A percentile compares a stretch with the other conserved stretches of the same genome.
Conservation (phyloP, 2,888 invertebrate genomes). For the Parnassius smintheus region DNA sequence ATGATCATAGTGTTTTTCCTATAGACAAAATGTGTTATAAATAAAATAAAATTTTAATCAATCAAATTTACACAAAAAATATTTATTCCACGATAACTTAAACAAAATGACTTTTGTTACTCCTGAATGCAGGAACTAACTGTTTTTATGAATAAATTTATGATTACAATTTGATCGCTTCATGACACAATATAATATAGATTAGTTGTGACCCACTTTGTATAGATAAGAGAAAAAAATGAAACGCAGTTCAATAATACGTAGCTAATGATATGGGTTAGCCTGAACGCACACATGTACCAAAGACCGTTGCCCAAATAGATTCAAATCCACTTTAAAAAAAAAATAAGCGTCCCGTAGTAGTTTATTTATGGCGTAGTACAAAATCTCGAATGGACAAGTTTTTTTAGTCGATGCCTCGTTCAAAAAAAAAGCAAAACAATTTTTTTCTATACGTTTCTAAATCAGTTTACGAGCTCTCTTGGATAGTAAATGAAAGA, state of each 20-base stretch:
- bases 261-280: constrained; percentile 37
- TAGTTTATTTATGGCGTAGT: constrained; percentile 72
- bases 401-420: constrained; percentile 52
- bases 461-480: constrained; percentile 76
- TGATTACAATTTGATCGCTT: too few relatives aligned
- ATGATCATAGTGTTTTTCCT: too few relatives aligned
- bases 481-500: constrained; percentile 69
- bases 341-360: constrained; percentile 51
- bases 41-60: too few relatives aligned
- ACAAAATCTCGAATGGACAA: constrained; percentile 66
- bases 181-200: constrained; percentile 40
- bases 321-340: constrained; percentile 60
- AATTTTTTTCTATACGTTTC: constrained; percentile 72
- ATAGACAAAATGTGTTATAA: too few relatives aligned
- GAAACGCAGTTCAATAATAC: constrained; percentile 49
- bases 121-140: too few relatives aligned
- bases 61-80: too few relatives aligned
- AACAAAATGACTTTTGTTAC: too few relatives aligned
- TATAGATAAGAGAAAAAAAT: constrained; percentile 61
- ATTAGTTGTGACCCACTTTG: constrained; percentile 63
- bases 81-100: too few relatives aligned
- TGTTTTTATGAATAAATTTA: too few relatives aligned
- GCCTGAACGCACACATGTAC: constrained; percentile 23
- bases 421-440: constrained; percentile 73
- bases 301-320: constrained; percentile 61